Conservation (phyloP, 2,888 invertebrate genomes). For the Machimus atricapillus region DNA sequence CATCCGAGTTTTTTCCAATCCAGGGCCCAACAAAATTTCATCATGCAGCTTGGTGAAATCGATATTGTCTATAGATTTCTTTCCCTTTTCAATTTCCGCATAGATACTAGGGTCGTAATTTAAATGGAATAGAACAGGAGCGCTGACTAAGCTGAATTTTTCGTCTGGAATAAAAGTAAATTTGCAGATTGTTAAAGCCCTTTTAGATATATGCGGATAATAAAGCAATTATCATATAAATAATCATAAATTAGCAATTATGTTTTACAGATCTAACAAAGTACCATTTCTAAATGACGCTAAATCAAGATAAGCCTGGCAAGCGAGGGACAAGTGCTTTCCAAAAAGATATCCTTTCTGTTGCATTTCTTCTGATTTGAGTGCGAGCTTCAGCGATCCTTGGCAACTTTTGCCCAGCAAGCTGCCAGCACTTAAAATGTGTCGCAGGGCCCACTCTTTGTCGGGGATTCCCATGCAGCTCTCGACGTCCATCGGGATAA, state of each 20-base stretch:
- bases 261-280: too few relatives aligned
- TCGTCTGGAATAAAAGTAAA: constrained; percentile 49
- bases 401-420: constrained; percentile 81
- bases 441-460: constrained; percentile 80
- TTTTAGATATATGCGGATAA: background rate
- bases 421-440: constrained; percentile 80
- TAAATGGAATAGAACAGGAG: constrained; percentile 83
- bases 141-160: constrained; percentile 71
- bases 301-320: constrained; percentile 82
- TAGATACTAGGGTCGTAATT: constrained; percentile 76
- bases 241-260: too few relatives aligned
- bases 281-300: constrained; percentile 68
- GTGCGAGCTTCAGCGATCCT: constrained; percentile 83
- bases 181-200: background rate
- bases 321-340: constrained; percentile 86
- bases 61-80: constrained; percentile 59
- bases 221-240: too few relatives aligned
- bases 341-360: constrained; percentile 87
- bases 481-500: constrained; percentile 66
- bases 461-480: constrained; percentile 71
- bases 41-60: constrained; percentile 65
- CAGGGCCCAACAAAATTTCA: constrained; percentile 72
- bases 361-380: constrained; percentile 77
- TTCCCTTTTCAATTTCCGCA: constrained; percentile 60
- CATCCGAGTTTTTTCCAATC: constrained; percentile 75